Conservation (phyloP, 2,888 invertebrate species). For the Lasioglossum oenotherae region DNA sequence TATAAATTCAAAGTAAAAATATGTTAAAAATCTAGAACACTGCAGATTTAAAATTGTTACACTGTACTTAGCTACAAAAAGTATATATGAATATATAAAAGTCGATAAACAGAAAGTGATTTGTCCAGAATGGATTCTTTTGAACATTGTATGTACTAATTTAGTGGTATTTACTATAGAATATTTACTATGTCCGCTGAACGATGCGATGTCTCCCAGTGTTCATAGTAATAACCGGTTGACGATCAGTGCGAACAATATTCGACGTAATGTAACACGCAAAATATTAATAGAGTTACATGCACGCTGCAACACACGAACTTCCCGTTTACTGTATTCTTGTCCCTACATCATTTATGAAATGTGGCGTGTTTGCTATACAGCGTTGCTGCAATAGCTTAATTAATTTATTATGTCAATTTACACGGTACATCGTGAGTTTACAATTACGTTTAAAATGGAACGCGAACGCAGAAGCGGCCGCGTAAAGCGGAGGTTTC, state of each 20-base stretch:
- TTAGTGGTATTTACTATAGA: background rate
- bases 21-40: background rate
- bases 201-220: background rate
- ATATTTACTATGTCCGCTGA: background rate
- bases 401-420: conserved; percentile 17
- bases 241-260: background rate
- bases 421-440: background rate
- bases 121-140: too few relatives aligned
- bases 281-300: background rate
- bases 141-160: background rate
- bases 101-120: too few relatives aligned
- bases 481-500: background rate
- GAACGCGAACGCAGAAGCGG: background rate
- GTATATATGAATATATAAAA: too few relatives aligned
- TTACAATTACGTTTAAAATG: background rate
- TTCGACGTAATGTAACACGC: background rate
- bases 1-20: background rate
- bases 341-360: background rate
- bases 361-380: background rate
- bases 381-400: background rate
- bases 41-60: too few relatives aligned
- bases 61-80: too few relatives aligned
- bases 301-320: background rate
- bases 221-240: background rate
- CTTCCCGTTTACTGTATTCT: background rate